phyloP scores from a whole-genome alignment of 2,888 invertebrate genomes.

The Sturmia bella region DNA sequence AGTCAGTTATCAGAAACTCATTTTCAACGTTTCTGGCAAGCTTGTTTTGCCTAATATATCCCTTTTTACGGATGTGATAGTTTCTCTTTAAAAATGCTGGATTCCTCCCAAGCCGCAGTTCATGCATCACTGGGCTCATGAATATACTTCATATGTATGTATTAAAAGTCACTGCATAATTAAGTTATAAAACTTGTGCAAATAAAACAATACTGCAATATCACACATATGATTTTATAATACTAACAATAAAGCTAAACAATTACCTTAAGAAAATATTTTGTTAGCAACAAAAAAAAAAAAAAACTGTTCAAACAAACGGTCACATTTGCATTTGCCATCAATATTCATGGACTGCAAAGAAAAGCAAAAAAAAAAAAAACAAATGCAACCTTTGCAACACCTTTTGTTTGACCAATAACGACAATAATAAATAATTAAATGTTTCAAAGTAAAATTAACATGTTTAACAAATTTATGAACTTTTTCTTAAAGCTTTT shows the following conservation, averaged over 20 bases:
- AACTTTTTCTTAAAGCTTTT: conserved; percentile 12
- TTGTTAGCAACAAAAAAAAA: background rate
- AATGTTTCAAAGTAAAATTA: conserved; percentile 47
- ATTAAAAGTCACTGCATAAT: conserved; percentile 56
- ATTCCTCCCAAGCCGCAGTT: no score
- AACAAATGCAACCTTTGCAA: conserved; percentile 16
- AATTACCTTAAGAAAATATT: background rate
- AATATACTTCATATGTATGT: no score
- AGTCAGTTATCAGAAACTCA: no score
- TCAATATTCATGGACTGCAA: conserved; percentile 23
- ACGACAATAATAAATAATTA: conserved; percentile 63
- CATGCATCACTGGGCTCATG: no score
- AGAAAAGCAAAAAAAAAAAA: no score
- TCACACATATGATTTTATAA: conserved; percentile 12
- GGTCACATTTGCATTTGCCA: conserved; percentile 19
- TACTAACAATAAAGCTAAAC: conserved; percentile 10
- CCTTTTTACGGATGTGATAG: no score
- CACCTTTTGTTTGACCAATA: conserved; percentile 71
- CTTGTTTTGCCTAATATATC: no score
- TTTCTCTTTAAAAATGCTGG: no score
- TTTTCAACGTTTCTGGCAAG: no score
- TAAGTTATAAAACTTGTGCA: conserved; percentile 58
- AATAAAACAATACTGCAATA: conserved; percentile 71
- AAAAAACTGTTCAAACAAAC: conserved; percentile 25
- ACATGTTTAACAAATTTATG: conserved; percentile 46